A percentile compares a stretch with the other conserved stretches of the same genome.
These are phyloP conservation scores for Hylaeus anthracinus DNA, from an alignment of 1,140 invertebrate genomes.

Conservation along the genomic window DNA sequence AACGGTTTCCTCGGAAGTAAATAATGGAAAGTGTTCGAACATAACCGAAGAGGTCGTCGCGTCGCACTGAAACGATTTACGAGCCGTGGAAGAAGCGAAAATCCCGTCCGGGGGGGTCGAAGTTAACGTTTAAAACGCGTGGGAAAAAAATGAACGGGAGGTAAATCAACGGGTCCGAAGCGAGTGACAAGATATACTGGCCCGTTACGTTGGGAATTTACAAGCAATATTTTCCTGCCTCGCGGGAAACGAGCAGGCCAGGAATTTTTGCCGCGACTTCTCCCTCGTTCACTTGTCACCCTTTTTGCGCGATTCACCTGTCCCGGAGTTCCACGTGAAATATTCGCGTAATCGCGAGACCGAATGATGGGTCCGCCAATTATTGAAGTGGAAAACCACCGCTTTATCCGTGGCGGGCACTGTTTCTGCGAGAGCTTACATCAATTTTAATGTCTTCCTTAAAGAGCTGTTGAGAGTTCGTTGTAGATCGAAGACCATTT, in stretches of 20 bases:
- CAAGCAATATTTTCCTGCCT: slow-evolving; percentile 34
- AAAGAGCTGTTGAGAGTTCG: too few relatives aligned
- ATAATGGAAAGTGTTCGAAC: not conserved
- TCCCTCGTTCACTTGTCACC: not conserved
- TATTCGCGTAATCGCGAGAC: not conserved
- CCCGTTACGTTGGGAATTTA: slow-evolving; percentile 33
- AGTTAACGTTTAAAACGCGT: slow-evolving; percentile 15
- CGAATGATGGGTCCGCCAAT: not conserved
- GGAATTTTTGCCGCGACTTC: not conserved
- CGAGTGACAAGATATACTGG: slow-evolving; percentile 40
- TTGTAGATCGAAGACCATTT: too few relatives aligned
- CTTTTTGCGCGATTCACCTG: slow-evolving; percentile 13
- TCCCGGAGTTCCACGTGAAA: not conserved
- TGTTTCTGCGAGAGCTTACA: too few relatives aligned
- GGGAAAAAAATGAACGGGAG: slow-evolving; percentile 8
- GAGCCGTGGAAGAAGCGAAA: slow-evolving; percentile 4
- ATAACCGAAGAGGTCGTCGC: not conserved
- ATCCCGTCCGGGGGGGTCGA: not conserved
- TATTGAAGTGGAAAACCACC: not conserved
- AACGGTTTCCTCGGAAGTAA: not conserved
- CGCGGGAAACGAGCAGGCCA: not conserved
- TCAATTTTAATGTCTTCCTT: too few relatives aligned
- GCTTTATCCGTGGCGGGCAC: not conserved
- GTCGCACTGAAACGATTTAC: slow-evolving; percentile 15
- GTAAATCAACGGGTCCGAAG: slow-evolving; percentile 23